These are phyloP conservation scores for Cnemophilus loriae DNA, from an alignment of 2,113 vertebrate genomes.

Conservation along the genomic window DNA sequence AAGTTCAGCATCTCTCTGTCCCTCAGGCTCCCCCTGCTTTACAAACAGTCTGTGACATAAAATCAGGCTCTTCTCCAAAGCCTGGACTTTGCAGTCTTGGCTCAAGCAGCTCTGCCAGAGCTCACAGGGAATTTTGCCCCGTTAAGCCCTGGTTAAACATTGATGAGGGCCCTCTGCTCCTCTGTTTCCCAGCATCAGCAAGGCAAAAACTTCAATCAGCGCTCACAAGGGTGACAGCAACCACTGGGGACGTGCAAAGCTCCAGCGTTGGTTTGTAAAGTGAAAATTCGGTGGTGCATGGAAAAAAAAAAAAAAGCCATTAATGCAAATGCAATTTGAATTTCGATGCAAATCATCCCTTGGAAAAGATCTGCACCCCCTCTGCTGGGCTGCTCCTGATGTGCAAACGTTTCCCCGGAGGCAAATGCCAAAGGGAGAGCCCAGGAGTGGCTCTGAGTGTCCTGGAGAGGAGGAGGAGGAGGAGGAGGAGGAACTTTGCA, in stretches of 20 bases:
- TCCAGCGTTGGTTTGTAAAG: neutral
- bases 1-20: neutral
- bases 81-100: neutral
- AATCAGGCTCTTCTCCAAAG: neutral
- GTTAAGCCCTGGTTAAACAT: neutral
- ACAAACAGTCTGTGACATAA: neutral
- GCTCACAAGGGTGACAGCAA: fast-evolving
- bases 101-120: neutral
- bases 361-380: constrained; percentile 20
- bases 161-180: neutral
- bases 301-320: neutral
- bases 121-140: neutral
- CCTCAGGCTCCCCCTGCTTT: neutral
- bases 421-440: neutral
- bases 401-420: neutral
- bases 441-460: neutral
- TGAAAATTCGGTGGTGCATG: neutral
- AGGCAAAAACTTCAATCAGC: neutral
- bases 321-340: neutral
- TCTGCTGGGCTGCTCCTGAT: constrained; percentile 48
- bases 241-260: neutral
- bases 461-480: neutral
- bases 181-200: neutral
- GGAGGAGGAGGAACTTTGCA: no score
- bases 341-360: neutral